Base-by-base conservation (phyloP, 2,113 vertebrate species). In the Bucco capensis region DNA sequence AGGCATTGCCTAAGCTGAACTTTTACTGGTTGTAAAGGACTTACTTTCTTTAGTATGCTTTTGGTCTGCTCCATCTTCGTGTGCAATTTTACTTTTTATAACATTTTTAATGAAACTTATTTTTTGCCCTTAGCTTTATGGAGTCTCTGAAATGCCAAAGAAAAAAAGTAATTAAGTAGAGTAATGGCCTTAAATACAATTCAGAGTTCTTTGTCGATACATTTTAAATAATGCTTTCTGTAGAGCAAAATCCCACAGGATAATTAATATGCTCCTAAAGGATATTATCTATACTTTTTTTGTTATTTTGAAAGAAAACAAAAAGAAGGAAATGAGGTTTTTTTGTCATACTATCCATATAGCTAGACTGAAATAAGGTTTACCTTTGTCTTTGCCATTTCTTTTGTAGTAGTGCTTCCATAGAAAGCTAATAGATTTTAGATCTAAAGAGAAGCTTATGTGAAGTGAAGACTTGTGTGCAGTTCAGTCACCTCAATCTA, bases 151-250 rank as follows among this genome's bases (percentile, higher is more conserved):
- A 92, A 92, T 86, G 74, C 53, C 53, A 57, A 50, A 75, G 62
- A 18, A 73, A 78, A 81, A 80, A 84, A 51, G 57, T 85, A 89
- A 86, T 93, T 92, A 92, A 86, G 44, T 65, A 77, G 54, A 94
- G 18, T 77, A 81, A 74, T 78, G 47, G 25, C 22, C 18, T 72
- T 85, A 82, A 82, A 76, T 89, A 37, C 28, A 76, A 40, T 83
- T 80, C 31, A 35, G 35, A 62, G 37, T 83, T 83, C 76, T 66
- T 65, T 58, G 69, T 42, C 0, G 0, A 61, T 83, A 44, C 14
- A 47, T 66, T 77, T 85, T 82, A 54, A 84, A 82, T 19, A 75
- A 81, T 84, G 15, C 15, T 75, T 84, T 76, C 57, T 78, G 18
- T 33, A 75, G 19, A 61, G 19, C 18, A 82, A 46, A 82, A 53